Evolutionary conservation across 2,797 vertebrate genomes (phyloP).

Genomic region (Pygocentrus nattereri): DNA sequence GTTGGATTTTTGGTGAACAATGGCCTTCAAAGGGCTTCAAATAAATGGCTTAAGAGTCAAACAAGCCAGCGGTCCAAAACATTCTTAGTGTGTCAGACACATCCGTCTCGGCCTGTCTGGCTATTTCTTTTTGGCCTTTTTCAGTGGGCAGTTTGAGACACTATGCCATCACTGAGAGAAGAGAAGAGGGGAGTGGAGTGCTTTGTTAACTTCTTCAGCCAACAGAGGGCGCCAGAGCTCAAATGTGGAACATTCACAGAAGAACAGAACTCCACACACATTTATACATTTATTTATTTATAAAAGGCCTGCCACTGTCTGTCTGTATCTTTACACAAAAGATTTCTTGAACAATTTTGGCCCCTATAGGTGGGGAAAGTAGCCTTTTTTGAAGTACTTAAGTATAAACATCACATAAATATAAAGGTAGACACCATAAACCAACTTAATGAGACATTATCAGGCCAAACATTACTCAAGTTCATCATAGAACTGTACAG

Average conservation of each 20-base stretch:
- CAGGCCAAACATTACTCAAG: neutral
- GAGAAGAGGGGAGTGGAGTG: constrained; percentile 63
- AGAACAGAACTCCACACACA: neutral
- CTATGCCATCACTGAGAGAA: constrained; percentile 57
- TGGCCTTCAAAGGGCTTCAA: constrained; percentile 11
- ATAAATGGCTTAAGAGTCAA: constrained; percentile 7
- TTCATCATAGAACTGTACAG: too few relatives aligned
- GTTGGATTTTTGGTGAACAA: constrained; percentile 7
- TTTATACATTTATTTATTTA: neutral
- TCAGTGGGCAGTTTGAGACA: constrained; percentile 22
- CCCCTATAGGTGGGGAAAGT: neutral
- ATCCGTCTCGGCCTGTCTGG: constrained; percentile 58
- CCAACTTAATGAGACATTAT: too few relatives aligned
- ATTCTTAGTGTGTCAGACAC: constrained; percentile 65
- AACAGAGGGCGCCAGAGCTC: constrained; percentile 52
- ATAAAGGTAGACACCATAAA: too few relatives aligned
- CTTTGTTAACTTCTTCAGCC: constrained; percentile 22
- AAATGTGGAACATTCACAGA: constrained; percentile 1
- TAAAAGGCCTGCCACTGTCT: neutral
- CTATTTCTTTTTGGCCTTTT: constrained; percentile 14
- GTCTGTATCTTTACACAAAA: neutral
- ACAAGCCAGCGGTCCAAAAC: constrained; percentile 2
- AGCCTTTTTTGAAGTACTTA: neutral
- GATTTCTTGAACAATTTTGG: neutral
- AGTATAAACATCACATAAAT: too few relatives aligned